phyloP scores from a whole-genome alignment of 2,113 vertebrate species.

The Dipodomys ordii region DNA sequence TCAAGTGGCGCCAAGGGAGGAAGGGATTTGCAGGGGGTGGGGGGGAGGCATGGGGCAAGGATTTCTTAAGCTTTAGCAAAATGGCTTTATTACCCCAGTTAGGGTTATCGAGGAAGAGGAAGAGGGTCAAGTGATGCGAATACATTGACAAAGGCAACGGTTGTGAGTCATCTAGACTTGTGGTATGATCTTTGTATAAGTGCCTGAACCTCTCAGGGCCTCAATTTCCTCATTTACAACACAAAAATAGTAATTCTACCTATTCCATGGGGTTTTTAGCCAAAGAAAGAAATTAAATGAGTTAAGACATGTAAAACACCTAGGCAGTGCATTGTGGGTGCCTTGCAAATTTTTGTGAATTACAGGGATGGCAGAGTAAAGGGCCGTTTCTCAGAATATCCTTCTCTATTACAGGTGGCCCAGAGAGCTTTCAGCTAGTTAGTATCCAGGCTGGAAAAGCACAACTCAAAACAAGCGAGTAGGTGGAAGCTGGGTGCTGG shows the following conservation, averaged over 20 bases:
- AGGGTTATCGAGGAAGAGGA: rapidly evolving
- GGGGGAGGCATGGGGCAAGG: neutral
- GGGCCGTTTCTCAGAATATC: neutral
- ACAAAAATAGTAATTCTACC: neutral
- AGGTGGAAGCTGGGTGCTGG: neutral
- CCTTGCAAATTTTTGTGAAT: neutral
- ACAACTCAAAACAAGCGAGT: neutral
- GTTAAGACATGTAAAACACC: neutral
- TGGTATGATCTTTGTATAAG: neutral
- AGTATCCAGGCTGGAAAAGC: neutral
- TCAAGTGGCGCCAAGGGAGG: neutral
- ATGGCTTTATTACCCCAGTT: neutral
- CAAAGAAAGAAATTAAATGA: neutral
- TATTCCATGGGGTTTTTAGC: neutral
- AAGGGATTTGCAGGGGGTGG: neutral
- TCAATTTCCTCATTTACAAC: neutral
- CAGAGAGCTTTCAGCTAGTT: neutral
- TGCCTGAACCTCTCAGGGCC: neutral
- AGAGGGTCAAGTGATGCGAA: neutral
- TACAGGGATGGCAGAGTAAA: neutral
- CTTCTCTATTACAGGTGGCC: neutral
- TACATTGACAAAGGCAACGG: neutral
- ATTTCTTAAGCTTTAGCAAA: neutral
- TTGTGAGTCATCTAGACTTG: neutral
- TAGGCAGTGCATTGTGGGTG: no score